These are phyloP conservation scores for Andrena trimmerana DNA, from an alignment of 2,888 invertebrate species.

Conservation along the genomic window DNA sequence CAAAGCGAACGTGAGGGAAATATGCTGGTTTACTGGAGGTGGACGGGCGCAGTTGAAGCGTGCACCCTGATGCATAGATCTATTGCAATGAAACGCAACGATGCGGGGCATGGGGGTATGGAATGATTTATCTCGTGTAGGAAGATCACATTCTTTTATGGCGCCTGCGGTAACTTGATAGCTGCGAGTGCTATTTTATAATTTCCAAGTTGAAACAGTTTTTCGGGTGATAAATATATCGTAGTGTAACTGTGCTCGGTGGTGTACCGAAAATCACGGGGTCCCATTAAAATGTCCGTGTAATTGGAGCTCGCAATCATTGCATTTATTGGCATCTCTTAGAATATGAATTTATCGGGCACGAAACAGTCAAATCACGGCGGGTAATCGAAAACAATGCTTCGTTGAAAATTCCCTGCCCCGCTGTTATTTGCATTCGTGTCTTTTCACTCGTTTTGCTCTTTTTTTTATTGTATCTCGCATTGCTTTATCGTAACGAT, in stretches of 20 bases:
- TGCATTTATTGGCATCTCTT: too few species aligned
- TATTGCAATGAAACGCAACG: neutral
- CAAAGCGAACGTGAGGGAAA: constrained; percentile 41
- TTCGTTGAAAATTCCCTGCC: neutral
- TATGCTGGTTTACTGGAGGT: constrained; percentile 34
- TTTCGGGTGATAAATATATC: too few species aligned
- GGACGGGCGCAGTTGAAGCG: neutral
- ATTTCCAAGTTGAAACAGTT: too few species aligned
- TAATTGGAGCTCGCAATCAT: too few species aligned
- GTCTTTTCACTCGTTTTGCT: neutral
- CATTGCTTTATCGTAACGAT: constrained; percentile 3
- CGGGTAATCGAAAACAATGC: too few species aligned
- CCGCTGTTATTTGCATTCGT: neutral
- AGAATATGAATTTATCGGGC: too few species aligned
- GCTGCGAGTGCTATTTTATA: too few species aligned
- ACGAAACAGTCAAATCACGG: too few species aligned
- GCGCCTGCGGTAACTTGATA: neutral
- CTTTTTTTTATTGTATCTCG: neutral
- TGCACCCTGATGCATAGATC: neutral
- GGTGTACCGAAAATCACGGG: too few species aligned
- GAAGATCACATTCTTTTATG: neutral
- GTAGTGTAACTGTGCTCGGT: too few species aligned
- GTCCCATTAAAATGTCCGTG: too few species aligned
- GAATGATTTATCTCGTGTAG: neutral
- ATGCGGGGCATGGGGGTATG: neutral